Conservation (phyloP, 2,113 vertebrate genomes). For the Pluvialis apricaria region DNA sequence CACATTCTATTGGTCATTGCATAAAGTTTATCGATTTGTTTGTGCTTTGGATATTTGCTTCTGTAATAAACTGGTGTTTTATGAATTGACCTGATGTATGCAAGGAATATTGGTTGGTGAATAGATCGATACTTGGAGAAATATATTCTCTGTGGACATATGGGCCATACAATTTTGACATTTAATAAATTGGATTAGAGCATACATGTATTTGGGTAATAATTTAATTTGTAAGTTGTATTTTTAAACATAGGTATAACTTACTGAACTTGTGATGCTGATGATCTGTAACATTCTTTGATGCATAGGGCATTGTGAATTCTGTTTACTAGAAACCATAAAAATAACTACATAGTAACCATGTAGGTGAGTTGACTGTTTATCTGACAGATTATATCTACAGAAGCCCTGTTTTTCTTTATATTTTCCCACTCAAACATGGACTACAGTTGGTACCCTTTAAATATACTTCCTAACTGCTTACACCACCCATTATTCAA, state of each 20-base stretch:
- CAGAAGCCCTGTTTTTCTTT: neutral
- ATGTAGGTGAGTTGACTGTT: neutral
- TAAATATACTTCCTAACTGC: neutral
- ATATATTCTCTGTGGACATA: neutral
- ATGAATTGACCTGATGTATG: neutral
- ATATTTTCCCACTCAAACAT: neutral
- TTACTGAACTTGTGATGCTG: neutral
- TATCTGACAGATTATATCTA: neutral
- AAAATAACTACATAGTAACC: neutral
- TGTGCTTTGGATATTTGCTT: neutral
- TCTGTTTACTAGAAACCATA: neutral
- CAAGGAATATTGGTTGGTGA: neutral
- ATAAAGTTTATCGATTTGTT: conserved; percentile 31
- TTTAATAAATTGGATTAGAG: neutral
- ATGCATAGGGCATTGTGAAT: neutral
- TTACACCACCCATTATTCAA: neutral
- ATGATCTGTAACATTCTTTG: neutral
- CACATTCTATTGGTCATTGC: neutral
- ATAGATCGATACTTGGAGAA: conserved; percentile 26
- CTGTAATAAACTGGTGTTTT: neutral
- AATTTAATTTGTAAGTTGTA: neutral
- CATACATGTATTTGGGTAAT: neutral
- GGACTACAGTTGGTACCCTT: too few relatives aligned
- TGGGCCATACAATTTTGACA: neutral
- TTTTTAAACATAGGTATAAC: neutral